Base-by-base conservation (phyloP, 2,797 vertebrate genomes). In the Oreonectes daqikongensis region DNA sequence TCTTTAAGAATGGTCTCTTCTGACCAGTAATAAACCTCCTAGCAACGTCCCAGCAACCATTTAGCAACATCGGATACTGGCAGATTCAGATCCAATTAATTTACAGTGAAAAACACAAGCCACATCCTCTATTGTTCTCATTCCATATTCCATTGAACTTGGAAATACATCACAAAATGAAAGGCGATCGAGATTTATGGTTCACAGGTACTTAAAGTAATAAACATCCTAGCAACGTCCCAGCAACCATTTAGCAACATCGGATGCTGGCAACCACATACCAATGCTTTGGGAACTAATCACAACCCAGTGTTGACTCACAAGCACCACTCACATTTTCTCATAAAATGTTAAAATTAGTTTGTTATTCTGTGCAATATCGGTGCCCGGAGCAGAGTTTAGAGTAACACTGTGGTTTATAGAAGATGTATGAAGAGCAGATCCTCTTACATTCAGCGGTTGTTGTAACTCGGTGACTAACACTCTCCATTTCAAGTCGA, bases 401-500 rank as follows among this genome's bases (percentile, higher is more conserved):
- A 70, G 5, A 17, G 20, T 66, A 82, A 74, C 8, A 69, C 35
- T 53, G 30, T 63, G 55, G 53, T 74, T 66, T 66, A 59, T 42
- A 55, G 61, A 38, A 57, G 63, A 53, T 72, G 40, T n/a, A 55
- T 84, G 77, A 77, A 28, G 46, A 80, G 72, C 82, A n/a, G 81
- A 72, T 67, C 38, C 18, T n/a, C 26, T 77, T 81, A 61, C 28
- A 81, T 78, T 79, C 75, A 3, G 48, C 15, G 66, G 63, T 64
- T 55, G 9, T 18, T 75, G 38, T 17, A 17, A 46, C 79, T 76
- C 81, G 15, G 38, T 22, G 69, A 82, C 76, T 68, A 76, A 60
- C 74, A 59, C 28, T 68, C 72, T 72, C 79, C 77, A 73, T 86
- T 85, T 85, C 81, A 81, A 81, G 88, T 88, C 85, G 77, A 84